phyloP scores from a whole-genome alignment of 2,797 vertebrate species.

The Poeciliopsis gracilis region DNA sequence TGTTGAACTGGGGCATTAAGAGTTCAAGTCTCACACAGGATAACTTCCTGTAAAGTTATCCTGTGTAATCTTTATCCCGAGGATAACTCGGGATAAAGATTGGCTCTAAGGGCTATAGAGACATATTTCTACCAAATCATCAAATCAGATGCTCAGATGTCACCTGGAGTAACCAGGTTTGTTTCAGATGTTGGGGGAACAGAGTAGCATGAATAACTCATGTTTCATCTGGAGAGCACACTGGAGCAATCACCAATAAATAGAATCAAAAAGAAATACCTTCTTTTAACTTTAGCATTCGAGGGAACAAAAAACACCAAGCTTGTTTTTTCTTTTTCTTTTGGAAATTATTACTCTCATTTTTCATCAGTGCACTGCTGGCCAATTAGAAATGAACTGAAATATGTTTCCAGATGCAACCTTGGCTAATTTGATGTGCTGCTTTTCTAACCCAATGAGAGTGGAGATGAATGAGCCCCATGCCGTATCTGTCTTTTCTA shows the following conservation, averaged over 20 bases:
- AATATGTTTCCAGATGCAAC: neutral
- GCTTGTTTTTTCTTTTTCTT: neutral
- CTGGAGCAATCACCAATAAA: neutral
- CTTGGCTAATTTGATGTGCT: neutral
- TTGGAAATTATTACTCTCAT: neutral
- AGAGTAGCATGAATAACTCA: neutral
- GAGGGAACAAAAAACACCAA: neutral
- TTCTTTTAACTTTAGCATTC: neutral
- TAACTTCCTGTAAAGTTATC: neutral
- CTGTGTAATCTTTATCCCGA: no score
- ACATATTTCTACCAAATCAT: neutral
- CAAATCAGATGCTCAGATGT: neutral
- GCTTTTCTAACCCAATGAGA: slow-evolving; percentile 18
- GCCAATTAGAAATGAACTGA: neutral
- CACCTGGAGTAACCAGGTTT: neutral
- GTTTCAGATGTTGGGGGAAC: neutral
- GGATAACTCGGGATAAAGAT: no score
- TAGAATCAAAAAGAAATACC: neutral
- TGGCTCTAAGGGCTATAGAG: neutral
- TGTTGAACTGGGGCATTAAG: neutral
- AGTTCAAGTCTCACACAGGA: neutral
- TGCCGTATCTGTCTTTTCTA: slow-evolving; percentile 42
- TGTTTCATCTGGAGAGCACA: neutral
- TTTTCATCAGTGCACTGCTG: neutral
- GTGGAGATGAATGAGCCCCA: slow-evolving; percentile 34